Evolutionary conservation across 2,797 vertebrate genomes (phyloP).

Genomic region (Tamandua tetradactyla): DNA sequence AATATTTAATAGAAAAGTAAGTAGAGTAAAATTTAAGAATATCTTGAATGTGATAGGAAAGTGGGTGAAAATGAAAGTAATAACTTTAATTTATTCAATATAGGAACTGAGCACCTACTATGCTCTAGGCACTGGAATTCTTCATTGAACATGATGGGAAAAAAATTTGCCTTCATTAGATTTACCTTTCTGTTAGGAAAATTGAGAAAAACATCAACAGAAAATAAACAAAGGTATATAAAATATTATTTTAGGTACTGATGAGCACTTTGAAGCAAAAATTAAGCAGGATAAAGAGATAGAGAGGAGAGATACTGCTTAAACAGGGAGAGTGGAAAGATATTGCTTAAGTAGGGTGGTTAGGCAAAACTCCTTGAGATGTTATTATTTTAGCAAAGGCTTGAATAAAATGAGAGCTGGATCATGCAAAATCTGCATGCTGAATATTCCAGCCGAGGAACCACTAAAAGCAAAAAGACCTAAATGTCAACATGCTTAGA

Average conservation of each 20-base stretch:
- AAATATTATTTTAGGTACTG: neutral
- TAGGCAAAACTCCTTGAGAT: neutral
- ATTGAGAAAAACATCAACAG: neutral
- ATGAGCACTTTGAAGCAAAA: neutral
- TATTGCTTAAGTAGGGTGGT: neutral
- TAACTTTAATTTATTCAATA: neutral
- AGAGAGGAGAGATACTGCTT: neutral
- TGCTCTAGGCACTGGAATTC: neutral
- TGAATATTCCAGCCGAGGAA: neutral
- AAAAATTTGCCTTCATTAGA: neutral
- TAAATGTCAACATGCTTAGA: neutral
- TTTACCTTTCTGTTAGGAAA: neutral
- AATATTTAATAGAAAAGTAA: neutral
- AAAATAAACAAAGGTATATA: neutral
- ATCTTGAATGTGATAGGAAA: neutral
- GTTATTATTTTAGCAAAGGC: neutral
- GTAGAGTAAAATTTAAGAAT: neutral
- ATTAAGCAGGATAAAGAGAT: neutral
- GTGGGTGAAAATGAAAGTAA: neutral
- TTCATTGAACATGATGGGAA: neutral
- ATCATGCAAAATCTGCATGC: neutral
- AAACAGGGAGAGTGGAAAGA: neutral
- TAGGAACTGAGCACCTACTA: neutral
- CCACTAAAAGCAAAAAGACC: neutral
- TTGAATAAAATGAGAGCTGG: neutral